phyloP scores from a whole-genome alignment of 2,113 vertebrate genomes.

The Otolemur garnettii region DNA sequence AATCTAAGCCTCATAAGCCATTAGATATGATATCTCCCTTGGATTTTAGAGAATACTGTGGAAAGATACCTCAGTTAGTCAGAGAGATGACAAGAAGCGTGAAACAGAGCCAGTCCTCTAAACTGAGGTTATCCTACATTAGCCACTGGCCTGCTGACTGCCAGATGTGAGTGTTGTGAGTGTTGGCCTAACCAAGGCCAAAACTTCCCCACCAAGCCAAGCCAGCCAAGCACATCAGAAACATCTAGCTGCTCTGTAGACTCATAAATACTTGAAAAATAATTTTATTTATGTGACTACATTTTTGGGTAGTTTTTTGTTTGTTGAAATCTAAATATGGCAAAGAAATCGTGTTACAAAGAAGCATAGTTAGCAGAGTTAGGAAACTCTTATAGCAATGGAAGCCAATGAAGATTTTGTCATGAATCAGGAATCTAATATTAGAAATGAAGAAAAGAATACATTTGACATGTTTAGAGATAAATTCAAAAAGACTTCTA shows the following conservation, averaged over 20 bases:
- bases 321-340: background rate
- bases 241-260: background rate
- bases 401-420: background rate
- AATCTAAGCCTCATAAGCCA: background rate
- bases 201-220: background rate
- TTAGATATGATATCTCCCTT: background rate
- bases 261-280: background rate
- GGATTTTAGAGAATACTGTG: background rate
- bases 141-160: background rate
- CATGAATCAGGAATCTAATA: background rate
- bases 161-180: background rate
- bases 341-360: background rate
- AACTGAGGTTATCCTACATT: background rate
- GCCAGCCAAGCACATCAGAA: background rate
- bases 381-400: background rate
- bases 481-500: background rate
- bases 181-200: background rate
- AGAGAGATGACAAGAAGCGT: background rate
- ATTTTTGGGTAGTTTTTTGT: background rate
- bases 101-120: background rate
- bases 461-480: background rate
- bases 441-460: background rate
- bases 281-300: background rate
- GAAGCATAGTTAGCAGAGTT: background rate
- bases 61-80: background rate